Evolutionary conservation across 2,888 invertebrate species (phyloP).

Genomic region (Trichogramma dendrolimi): DNA sequence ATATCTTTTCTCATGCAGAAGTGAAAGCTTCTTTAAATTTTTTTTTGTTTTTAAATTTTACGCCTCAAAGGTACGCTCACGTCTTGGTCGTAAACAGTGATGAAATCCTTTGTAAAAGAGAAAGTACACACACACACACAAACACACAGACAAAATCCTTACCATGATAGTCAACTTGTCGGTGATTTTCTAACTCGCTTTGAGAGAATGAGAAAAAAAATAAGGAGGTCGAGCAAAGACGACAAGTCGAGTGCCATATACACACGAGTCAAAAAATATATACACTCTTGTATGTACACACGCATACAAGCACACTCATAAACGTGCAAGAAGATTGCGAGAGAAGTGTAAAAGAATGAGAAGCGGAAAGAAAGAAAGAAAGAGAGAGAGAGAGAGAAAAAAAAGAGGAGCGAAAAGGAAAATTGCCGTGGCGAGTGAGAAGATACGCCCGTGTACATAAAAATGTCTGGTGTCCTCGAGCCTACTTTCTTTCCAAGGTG

Average conservation of each 20-base stretch:
- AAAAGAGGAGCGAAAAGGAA: background rate
- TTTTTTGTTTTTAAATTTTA: conserved; percentile 9
- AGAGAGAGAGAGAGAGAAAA: background rate
- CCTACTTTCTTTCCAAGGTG: conserved; percentile 45
- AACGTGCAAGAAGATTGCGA: background rate
- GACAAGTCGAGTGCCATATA: background rate
- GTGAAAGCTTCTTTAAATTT: conserved; percentile 14
- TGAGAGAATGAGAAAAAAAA: background rate
- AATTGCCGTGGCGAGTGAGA: background rate
- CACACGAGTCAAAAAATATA: too few relatives aligned
- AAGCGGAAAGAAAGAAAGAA: background rate
- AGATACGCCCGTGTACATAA: conserved; percentile 26
- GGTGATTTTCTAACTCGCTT: background rate
- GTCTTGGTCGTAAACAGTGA: background rate
- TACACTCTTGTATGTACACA: too few relatives aligned
- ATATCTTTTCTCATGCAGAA: conserved; percentile 4
- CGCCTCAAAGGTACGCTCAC: conserved; percentile 13
- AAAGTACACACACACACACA: conserved; percentile 12
- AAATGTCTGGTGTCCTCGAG: conserved; percentile 37
- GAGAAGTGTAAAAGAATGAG: background rate
- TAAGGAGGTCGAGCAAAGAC: background rate
- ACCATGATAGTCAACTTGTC: too few relatives aligned
- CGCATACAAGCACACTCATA: background rate
- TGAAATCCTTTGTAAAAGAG: conserved; percentile 19
- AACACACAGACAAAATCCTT: too few relatives aligned